Base-by-base conservation (phyloP, 2,113 vertebrate genomes). In the Butorides virescens region DNA sequence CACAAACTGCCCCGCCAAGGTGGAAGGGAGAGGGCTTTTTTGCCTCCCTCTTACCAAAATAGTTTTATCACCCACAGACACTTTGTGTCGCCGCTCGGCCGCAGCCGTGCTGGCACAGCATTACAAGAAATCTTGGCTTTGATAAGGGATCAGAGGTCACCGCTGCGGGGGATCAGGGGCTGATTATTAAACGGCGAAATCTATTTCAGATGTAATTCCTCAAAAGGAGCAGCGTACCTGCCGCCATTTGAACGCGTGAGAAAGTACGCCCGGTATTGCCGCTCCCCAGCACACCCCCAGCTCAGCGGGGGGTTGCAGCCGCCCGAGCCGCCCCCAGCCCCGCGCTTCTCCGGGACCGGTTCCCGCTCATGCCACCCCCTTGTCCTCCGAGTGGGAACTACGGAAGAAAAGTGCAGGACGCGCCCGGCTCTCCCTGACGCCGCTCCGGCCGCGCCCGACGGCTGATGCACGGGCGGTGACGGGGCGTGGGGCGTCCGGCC, bases 221-320 rank as follows among this genome's bases (percentile, higher is more conserved):
- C 39, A 18, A 10, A 42, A 70, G 42, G n/a, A 70, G 55, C 2
- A 9, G 18, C 4, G n/a, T 19, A 15, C 66, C 16, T 32, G 77
- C 10, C 19, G 74, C 70, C 30, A 8, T 55, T 34, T 44, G 23
- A 37, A 27, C 2, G 42, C 23, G 52, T 16, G 18, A 16, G 77
- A 16, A 49, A 55, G 39, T 4, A 3, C 29, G 29, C n/a, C 29
- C 1, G 32, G 25, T 2, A 2, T 49, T 44, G 17, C 2, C 74
- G 32, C 23, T 59, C 63, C 37, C 34, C 13, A 71, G 58, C 58
- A 39, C 52, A 16, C 27, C 2, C 23, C 15, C 30, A 1, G 55
- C 52, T 44, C n/a, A 1, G 23, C 14, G 4, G 68, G 34, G n/a
- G n/a, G n/a, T 0, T 32, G 62, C 58, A 2, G 9, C 3, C 27